Conservation (phyloP, 2,888 invertebrate genomes). For the Pollenia amentaria region DNA sequence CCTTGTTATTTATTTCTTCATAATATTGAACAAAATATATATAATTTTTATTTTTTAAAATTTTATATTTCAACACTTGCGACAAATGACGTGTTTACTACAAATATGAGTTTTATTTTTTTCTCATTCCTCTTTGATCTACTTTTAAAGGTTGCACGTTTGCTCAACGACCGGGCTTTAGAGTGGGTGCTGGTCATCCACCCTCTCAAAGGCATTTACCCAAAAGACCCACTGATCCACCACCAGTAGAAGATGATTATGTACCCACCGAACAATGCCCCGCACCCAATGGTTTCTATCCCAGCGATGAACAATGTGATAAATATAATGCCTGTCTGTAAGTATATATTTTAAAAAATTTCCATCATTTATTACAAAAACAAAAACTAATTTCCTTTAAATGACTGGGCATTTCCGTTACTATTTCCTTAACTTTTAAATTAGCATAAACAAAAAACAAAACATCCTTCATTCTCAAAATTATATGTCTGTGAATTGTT, state of each 20-base stretch:
- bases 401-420: conserved; percentile 1
- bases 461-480: conserved; percentile 2
- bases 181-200: conserved; percentile 80
- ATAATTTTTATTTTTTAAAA: conserved; percentile 8
- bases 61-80: conserved; percentile 37
- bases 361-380: background rate
- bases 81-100: conserved; percentile 23
- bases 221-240: conserved; percentile 78
- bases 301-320: conserved; percentile 94
- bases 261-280: conserved; percentile 90
- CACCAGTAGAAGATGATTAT: conserved; percentile 84
- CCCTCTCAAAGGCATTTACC: conserved; percentile 81
- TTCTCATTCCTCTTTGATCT: conserved; percentile 51
- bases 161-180: conserved; percentile 80
- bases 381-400: background rate
- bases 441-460: too few species aligned
- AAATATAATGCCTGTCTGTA: conserved; percentile 93
- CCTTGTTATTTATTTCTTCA: too few species aligned
- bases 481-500: conserved; percentile 51
- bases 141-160: conserved; percentile 78
- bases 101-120: conserved; percentile 35
- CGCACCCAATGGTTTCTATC: conserved; percentile 92
- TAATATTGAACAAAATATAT: background rate
- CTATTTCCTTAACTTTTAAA: conserved; percentile 11
- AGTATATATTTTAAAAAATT: conserved; percentile 72